phyloP scores from a whole-genome alignment of 2,888 invertebrate genomes.

The Odontothrips loti region DNA sequence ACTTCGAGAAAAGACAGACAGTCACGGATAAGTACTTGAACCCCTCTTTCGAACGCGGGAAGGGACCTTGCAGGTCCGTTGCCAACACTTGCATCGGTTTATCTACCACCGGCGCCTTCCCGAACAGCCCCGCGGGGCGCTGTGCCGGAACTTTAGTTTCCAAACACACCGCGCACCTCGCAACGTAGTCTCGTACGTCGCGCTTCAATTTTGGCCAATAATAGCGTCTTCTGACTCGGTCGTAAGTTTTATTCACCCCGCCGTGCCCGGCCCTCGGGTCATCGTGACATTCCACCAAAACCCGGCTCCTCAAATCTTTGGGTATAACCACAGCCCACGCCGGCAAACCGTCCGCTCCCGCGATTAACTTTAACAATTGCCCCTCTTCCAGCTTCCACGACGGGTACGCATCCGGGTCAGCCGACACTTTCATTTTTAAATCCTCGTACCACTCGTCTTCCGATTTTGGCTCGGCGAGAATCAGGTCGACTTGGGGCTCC shows the following conservation, averaged over 20 bases:
- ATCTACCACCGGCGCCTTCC: neutral
- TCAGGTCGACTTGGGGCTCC: neutral
- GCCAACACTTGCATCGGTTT: neutral
- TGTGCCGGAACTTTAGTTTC: neutral
- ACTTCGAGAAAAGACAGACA: constrained; percentile 30
- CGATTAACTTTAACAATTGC: neutral
- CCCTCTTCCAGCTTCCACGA: neutral
- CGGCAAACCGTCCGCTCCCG: neutral
- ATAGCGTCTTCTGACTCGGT: neutral
- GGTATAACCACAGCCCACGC: neutral
- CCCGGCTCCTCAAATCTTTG: neutral
- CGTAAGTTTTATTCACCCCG: neutral
- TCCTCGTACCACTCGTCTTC: neutral
- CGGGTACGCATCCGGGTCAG: neutral
- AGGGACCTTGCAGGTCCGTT: neutral
- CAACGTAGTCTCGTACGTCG: neutral
- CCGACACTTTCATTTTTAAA: neutral
- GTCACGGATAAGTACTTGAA: constrained; percentile 35
- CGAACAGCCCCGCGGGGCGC: neutral
- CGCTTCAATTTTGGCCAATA: neutral
- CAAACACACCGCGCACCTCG: neutral
- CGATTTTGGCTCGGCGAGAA: neutral
- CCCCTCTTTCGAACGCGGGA: neutral
- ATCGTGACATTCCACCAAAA: neutral
- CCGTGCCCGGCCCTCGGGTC: neutral